A percentile compares a stretch with the other conserved stretches of the same genome.
phyloP scores from a whole-genome alignment of 30 jellyfish, hydroid and myxozoan species.

The Hydractinia echinata region DNA sequence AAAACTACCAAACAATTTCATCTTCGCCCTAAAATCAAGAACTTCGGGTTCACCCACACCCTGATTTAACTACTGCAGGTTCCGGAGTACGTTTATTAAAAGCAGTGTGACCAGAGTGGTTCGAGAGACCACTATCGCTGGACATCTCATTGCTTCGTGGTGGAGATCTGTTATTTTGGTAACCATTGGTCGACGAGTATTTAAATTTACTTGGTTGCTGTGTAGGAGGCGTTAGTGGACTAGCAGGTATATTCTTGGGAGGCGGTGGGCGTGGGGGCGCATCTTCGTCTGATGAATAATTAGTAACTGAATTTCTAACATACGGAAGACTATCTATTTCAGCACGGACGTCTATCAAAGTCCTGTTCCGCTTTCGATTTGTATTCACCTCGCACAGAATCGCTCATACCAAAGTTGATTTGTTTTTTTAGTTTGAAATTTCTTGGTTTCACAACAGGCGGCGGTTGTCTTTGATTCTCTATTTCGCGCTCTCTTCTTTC shows the following conservation, averaged over 20 bases:
- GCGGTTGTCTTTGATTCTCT: background rate
- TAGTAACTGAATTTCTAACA: slow-evolving; percentile 35
- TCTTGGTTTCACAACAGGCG: slow-evolving; percentile 42
- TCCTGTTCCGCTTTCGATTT: slow-evolving; percentile 57
- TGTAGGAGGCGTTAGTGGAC: slow-evolving; percentile 30
- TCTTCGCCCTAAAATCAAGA: slow-evolving; percentile 63
- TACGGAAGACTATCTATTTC: slow-evolving; percentile 54
- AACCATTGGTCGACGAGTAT: slow-evolving; percentile 39
- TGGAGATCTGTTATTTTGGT: slow-evolving; percentile 7
- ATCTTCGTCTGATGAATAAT: slow-evolving; percentile 64
- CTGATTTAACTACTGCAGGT: slow-evolving; percentile 28
- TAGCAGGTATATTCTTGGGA: slow-evolving; percentile 44
- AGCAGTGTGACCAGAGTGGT: slow-evolving; percentile 23
- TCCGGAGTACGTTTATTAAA: slow-evolving; percentile 4
- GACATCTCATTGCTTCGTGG: slow-evolving; percentile 12
- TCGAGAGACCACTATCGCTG: slow-evolving; percentile 31
- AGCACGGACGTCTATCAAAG: slow-evolving; percentile 65
- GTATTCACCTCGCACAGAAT: slow-evolving; percentile 53
- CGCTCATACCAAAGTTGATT: slow-evolving; percentile 19
- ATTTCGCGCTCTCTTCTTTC: slow-evolving; percentile 1
- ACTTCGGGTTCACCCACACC: slow-evolving; percentile 64
- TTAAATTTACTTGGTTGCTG: slow-evolving; percentile 36
- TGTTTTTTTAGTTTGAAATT: background rate
- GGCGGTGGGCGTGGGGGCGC: slow-evolving; percentile 99
- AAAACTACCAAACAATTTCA: slow-evolving; percentile 68